Evolutionary conservation across 23 tunicate genomes (phyloP).

Genomic region (Styela plicata): DNA sequence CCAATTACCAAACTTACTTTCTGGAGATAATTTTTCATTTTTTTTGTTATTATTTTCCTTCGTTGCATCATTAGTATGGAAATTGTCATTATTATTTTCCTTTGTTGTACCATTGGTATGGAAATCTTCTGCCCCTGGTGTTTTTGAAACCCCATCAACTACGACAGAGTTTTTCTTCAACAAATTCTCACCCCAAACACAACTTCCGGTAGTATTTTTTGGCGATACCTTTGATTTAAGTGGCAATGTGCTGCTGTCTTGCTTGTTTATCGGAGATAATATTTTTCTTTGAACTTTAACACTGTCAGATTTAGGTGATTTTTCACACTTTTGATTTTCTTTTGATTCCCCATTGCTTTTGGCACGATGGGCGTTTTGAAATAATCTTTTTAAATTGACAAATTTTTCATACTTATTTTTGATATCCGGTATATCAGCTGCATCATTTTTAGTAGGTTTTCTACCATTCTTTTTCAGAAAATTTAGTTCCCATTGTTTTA

Average conservation of each 20-base stretch:
- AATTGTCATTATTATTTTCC: neutral
- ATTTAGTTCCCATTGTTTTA: conserved; percentile 60
- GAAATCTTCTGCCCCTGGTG: neutral
- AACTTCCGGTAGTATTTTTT: neutral
- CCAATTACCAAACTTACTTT: conserved; percentile 2
- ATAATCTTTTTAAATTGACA: neutral
- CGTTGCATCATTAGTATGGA: neutral
- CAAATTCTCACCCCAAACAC: conserved; percentile 65
- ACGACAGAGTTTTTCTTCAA: conserved; percentile 33
- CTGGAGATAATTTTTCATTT: neutral
- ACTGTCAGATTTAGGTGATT: neutral
- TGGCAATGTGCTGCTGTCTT: neutral
- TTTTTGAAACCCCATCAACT: too few relatives aligned
- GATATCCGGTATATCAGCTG: conserved; percentile 19
- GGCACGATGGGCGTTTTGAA: neutral
- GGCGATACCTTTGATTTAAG: neutral
- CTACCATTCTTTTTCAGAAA: conserved; percentile 49
- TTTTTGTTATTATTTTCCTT: too few relatives aligned
- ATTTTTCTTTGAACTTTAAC: neutral
- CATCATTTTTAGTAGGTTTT: conserved; percentile 55
- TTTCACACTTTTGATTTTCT: neutral
- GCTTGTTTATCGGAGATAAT: neutral
- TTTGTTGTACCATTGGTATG: neutral
- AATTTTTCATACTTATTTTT: conserved; percentile 42
- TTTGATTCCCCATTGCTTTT: neutral